Evolutionary conservation across 2,113 vertebrate genomes (phyloP).

Genomic region (Notarius lentiginosus): DNA sequence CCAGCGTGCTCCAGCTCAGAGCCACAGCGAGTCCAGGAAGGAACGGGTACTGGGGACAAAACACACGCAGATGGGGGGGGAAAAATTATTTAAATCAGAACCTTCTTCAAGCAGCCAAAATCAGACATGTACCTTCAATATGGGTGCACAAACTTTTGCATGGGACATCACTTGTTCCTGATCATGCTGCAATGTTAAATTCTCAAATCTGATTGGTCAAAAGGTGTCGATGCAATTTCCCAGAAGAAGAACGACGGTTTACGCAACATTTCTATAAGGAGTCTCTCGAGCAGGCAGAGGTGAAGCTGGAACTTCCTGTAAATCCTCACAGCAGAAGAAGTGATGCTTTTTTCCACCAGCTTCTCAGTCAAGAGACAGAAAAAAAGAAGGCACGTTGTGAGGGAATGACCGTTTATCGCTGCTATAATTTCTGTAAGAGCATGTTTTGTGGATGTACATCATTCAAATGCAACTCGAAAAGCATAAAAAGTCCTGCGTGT

Average conservation of each 20-base stretch:
- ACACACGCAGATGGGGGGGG: neutral
- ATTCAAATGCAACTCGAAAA: neutral
- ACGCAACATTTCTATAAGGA: neutral
- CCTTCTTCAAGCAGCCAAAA: neutral
- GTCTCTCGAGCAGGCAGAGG: neutral
- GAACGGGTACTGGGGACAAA: constrained; percentile 81
- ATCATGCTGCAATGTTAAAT: neutral
- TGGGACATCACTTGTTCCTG: no score
- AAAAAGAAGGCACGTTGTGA: no score
- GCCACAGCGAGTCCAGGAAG: constrained; percentile 81
- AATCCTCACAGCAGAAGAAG: no score
- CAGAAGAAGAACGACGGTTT: no score
- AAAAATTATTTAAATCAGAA: no score
- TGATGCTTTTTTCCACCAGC: no score
- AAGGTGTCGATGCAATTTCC: neutral
- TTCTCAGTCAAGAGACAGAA: no score
- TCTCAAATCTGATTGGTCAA: neutral
- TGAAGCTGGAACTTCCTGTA: no score
- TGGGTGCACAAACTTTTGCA: neutral
- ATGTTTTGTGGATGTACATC: neutral
- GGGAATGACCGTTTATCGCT: no score
- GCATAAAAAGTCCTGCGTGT: neutral
- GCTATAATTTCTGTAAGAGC: neutral
- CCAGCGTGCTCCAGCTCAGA: constrained; percentile 88
- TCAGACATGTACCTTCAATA: neutral